A percentile compares a stretch with the other conserved stretches of the same genome.
These are phyloP conservation scores for Heterochromis multidens DNA, from an alignment of 2,113 vertebrate genomes.

Conservation along the genomic window DNA sequence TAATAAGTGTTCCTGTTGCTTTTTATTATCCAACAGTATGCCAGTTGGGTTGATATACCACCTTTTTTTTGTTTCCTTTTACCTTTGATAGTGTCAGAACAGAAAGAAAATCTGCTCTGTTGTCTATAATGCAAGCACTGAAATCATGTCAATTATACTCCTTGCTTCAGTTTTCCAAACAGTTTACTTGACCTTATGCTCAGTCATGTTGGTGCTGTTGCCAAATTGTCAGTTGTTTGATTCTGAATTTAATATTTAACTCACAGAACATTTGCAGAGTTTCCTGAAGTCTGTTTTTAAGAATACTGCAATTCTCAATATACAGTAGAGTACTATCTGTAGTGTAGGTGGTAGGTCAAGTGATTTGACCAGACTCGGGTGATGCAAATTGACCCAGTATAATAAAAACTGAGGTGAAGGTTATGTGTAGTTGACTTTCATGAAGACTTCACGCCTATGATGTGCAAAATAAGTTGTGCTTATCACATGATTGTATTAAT, in stretches of 20 bases:
- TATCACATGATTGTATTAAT: background rate
- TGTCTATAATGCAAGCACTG: background rate
- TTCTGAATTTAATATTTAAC: background rate
- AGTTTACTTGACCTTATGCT: background rate
- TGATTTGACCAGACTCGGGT: no score
- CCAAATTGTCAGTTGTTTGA: background rate
- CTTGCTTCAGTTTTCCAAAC: background rate
- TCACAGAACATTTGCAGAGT: background rate
- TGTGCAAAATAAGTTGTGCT: background rate
- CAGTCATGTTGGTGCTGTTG: background rate
- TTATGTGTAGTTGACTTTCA: background rate
- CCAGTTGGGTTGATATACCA: background rate
- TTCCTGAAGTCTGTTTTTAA: background rate
- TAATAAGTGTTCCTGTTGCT: background rate
- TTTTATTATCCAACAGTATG: background rate
- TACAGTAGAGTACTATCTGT: no score
- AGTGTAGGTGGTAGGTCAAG: background rate
- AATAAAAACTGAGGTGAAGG: background rate
- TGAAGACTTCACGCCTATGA: background rate
- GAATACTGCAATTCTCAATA: background rate
- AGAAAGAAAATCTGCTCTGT: background rate
- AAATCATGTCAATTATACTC: background rate
- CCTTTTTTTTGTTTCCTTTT: background rate
- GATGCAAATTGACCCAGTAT: background rate
- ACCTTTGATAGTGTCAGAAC: background rate